These are phyloP conservation scores for Stictonetta naevosa DNA, from an alignment of 2,113 vertebrate genomes.

Conservation along the genomic window DNA sequence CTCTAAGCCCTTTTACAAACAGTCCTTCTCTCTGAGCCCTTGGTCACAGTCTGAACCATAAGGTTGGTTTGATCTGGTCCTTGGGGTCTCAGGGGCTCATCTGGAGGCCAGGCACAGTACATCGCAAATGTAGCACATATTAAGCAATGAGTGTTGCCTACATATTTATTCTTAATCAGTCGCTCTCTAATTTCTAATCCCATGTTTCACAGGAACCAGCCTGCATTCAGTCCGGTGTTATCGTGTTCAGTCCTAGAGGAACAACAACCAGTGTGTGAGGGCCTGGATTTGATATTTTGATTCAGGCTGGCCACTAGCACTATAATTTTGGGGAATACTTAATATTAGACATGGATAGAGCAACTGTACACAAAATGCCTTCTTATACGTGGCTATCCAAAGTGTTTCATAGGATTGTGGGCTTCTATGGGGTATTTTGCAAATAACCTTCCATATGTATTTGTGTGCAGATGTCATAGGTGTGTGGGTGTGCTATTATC, in stretches of 20 bases:
- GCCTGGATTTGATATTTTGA: background rate
- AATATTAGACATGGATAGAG: background rate
- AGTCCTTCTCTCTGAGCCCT: too few species aligned
- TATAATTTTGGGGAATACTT: background rate
- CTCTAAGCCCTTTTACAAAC: too few species aligned
- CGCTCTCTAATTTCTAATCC: too few species aligned
- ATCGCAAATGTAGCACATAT: too few species aligned
- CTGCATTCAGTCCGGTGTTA: conserved; percentile 91
- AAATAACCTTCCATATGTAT: background rate
- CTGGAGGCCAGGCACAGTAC: too few species aligned
- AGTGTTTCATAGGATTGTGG: background rate
- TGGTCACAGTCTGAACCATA: too few species aligned
- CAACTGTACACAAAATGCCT: background rate
- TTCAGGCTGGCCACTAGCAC: background rate
- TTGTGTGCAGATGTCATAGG: background rate
- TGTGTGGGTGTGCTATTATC: too few species aligned
- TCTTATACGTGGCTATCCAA: background rate
- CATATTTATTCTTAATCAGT: too few species aligned
- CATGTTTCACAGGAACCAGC: too few species aligned
- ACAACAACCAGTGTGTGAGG: background rate
- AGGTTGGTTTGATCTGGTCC: too few species aligned
- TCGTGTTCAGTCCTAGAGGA: conserved; percentile 92
- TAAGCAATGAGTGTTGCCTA: too few species aligned
- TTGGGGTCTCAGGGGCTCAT: too few species aligned
- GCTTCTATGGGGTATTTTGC: background rate